A percentile compares a stretch with the other conserved stretches of the same genome.
These are phyloP conservation scores for Cochlearius cochlearius DNA, from an alignment of 2,113 vertebrate genomes.

Conservation along the genomic window DNA sequence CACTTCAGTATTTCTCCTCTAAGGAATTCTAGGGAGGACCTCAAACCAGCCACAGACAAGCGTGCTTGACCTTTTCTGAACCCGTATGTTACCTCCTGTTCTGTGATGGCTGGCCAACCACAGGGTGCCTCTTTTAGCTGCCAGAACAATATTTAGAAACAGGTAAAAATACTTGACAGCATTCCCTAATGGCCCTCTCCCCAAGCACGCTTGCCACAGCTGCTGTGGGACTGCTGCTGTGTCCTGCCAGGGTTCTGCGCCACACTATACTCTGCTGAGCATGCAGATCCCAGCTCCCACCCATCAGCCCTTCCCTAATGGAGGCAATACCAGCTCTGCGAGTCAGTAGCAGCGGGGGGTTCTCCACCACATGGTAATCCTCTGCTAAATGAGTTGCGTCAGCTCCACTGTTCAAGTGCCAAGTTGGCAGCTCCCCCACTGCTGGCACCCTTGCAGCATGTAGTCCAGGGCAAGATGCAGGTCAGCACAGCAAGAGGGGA, in stretches of 20 bases:
- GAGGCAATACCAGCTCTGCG: background rate
- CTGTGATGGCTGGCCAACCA: background rate
- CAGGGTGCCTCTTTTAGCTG: background rate
- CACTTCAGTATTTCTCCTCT: background rate
- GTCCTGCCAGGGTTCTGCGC: background rate
- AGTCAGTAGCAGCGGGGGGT: background rate
- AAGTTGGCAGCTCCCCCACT: background rate
- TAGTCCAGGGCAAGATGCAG: background rate
- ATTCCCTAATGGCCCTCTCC: background rate
- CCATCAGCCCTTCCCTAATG: background rate
- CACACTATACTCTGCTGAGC: background rate
- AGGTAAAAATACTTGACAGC: background rate
- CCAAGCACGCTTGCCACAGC: background rate
- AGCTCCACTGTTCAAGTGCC: background rate
- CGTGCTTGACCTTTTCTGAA: background rate
- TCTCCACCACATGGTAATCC: background rate
- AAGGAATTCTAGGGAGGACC: background rate
- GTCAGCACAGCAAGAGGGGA: background rate
- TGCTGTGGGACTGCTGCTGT: background rate
- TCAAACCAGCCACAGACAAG: background rate
- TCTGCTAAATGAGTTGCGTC: background rate
- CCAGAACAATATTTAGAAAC: background rate
- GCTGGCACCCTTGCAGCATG: background rate
- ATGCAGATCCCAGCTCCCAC: background rate
- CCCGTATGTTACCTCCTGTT: background rate